These are phyloP conservation scores for Cydia strobilella DNA, from an alignment of 1,140 invertebrate genomes.

Conservation along the genomic window DNA sequence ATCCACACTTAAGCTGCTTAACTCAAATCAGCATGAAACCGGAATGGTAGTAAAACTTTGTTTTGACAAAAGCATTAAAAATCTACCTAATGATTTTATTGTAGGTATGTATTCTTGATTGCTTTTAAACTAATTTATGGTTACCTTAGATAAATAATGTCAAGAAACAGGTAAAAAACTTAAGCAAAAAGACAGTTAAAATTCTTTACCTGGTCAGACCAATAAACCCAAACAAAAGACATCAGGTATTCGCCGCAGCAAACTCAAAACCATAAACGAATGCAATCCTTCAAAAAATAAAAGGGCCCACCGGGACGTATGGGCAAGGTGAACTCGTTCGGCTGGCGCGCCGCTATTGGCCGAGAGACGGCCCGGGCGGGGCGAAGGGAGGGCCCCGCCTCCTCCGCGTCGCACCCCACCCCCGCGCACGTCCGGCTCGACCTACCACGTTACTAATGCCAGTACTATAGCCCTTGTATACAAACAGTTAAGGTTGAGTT, in stretches of 20 bases:
- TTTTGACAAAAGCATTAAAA: background rate
- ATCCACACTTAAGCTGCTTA: too few relatives aligned
- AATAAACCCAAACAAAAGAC: conserved; percentile 35
- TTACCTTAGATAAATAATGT: background rate
- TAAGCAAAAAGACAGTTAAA: conserved; percentile 33
- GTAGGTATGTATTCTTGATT: background rate
- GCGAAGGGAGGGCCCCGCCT: conserved; percentile 62
- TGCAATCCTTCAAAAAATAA: conserved; percentile 63
- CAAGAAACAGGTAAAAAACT: background rate
- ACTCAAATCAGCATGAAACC: background rate
- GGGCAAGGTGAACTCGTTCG: conserved; percentile 69
- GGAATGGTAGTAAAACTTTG: background rate
- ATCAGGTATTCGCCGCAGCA: conserved; percentile 13
- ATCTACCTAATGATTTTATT: background rate
- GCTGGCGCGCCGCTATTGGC: conserved; percentile 56
- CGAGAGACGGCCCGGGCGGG: conserved; percentile 57
- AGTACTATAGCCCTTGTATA: conserved; percentile 49
- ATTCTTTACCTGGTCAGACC: conserved; percentile 39
- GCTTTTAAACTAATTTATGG: background rate
- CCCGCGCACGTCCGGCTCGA: conserved; percentile 52
- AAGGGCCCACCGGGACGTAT: conserved; percentile 69
- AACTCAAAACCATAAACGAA: conserved; percentile 42
- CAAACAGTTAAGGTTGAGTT: conserved; percentile 47
- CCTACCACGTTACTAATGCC: conserved; percentile 58
- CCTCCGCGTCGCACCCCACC: conserved; percentile 59